These are phyloP conservation scores for Syrphus vitripennis DNA, from an alignment of 2,888 invertebrate species.

Conservation along the genomic window DNA sequence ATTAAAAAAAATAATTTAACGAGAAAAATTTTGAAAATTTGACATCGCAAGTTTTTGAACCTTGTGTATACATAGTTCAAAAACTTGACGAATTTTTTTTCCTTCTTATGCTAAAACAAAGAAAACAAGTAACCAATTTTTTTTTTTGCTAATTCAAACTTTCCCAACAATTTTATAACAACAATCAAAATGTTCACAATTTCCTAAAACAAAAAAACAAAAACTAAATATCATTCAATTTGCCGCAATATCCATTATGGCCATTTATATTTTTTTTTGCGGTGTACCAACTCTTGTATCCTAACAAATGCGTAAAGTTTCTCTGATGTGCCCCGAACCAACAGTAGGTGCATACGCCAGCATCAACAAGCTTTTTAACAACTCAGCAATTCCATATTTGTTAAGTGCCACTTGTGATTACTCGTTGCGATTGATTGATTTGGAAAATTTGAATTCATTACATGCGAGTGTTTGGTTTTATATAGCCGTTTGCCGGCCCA, in stretches of 20 bases:
- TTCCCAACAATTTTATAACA: not conserved
- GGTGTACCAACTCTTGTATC: slow-evolving; percentile 3
- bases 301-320: slow-evolving; percentile 16
- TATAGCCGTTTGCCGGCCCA: not conserved
- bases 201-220: not conserved
- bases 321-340: not conserved
- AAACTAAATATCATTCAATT: slow-evolving; percentile 9
- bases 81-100: no score
- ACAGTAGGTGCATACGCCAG: not conserved
- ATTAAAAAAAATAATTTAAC: no score
- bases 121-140: not conserved
- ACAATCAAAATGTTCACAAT: not conserved
- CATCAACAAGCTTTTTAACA: slow-evolving; percentile 44
- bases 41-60: no score
- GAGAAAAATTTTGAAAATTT: no score
- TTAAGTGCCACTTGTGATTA: slow-evolving; percentile 61
- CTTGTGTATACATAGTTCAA: no score
- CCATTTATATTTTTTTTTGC: slow-evolving; percentile 38
- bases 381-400: slow-evolving; percentile 61
- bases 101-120: no score
- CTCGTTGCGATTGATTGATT: slow-evolving; percentile 61
- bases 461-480: slow-evolving; percentile 8
- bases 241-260: not conserved
- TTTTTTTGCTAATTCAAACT: not conserved
- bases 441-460: slow-evolving; percentile 68